A percentile compares a stretch with the other conserved stretches of the same genome.
Conservation (phyloP, 2,113 vertebrate species). For the Macquaria ambigua region DNA sequence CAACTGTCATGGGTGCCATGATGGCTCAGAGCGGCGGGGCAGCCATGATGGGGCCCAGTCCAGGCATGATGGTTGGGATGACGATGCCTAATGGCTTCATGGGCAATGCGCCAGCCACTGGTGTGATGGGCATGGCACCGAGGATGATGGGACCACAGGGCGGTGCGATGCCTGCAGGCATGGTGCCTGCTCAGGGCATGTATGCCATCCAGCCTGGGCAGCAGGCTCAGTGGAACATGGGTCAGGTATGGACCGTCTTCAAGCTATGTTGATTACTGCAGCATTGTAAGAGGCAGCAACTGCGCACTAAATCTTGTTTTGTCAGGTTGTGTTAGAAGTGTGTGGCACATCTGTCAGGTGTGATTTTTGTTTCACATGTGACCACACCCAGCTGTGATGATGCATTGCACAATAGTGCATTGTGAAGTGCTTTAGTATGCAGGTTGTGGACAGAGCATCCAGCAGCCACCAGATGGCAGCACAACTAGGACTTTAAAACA, state of each 20-base stretch:
- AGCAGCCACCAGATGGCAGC: slow-evolving; percentile 59
- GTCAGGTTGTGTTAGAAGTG: slow-evolving; percentile 1
- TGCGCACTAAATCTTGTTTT: background rate
- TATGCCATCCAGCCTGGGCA: slow-evolving; percentile 92
- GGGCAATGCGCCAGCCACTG: slow-evolving; percentile 89
- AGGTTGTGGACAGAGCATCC: background rate
- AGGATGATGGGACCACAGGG: slow-evolving; percentile 90
- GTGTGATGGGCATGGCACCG: slow-evolving; percentile 93
- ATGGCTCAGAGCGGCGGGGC: slow-evolving; percentile 90
- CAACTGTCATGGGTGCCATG: slow-evolving; percentile 94
- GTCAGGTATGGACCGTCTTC: slow-evolving; percentile 87
- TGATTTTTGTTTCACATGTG: background rate
- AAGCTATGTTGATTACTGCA: background rate
- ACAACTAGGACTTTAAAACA: slow-evolving; percentile 5
- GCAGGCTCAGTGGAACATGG: slow-evolving; percentile 93
- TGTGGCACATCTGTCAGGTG: background rate
- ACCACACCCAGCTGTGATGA: slow-evolving; percentile 31
- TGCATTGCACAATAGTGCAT: background rate
- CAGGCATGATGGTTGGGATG: slow-evolving; percentile 96
- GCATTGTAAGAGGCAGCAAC: background rate
- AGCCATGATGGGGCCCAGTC: slow-evolving; percentile 91
- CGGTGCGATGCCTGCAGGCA: slow-evolving; percentile 88
- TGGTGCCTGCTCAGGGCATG: slow-evolving; percentile 90
- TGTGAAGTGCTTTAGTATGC: background rate
- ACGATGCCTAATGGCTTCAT: slow-evolving; percentile 96